Base-by-base conservation (phyloP, 2,888 invertebrate species). In the Rhodophaea formosa region DNA sequence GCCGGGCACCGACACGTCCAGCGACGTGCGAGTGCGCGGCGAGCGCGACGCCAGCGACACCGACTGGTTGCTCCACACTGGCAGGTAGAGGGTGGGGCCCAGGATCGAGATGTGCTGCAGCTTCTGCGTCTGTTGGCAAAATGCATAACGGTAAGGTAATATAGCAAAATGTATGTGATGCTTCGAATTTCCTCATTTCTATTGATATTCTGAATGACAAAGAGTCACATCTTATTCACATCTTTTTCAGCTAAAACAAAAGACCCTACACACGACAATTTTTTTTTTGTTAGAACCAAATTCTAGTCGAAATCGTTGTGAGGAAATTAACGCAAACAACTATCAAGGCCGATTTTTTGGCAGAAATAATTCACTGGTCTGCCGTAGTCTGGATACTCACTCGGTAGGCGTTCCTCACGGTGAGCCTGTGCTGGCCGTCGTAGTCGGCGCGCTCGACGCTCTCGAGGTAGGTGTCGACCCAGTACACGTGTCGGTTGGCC, bases 381-480 rank as follows among this genome's bases (percentile, higher is more conserved):
- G 23, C 23, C 23, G 5, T 5, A 3, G 23, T 23, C 23, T 23
- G 5, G 23, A 23, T 23, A 63, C 85, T 79, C 61, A 93, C 93
- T 62, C 84, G 80, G 70, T 88, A 89, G 42, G 90, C 91, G 67
- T 91, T 91, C 59, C 92, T 87, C 56, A 95, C 86, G 6, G 94
- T 94, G 73, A 84, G 86, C 57, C 96, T 90, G 71, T 94, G 92
- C 14, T 84, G 84, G 8, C 96, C 97, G 75, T 95, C 92, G 82
- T 97, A 97, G 86, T 96, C 94, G 17, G 95, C 93, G 61, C 95
- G 91, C 84, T 97, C 96, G 6, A 97, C 93, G 71, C 93, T 94
- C 87, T 96, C 96, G 70, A 96, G 91, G 84, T 95, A 96, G 7
- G 94, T 93, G 84, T 97, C 97, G 57, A 95, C 94, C 96, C 96